A percentile compares a stretch with the other conserved stretches of the same genome.
Evolutionary conservation across 2,888 invertebrate genomes (phyloP).

Genomic region (Andrena bucephala): DNA sequence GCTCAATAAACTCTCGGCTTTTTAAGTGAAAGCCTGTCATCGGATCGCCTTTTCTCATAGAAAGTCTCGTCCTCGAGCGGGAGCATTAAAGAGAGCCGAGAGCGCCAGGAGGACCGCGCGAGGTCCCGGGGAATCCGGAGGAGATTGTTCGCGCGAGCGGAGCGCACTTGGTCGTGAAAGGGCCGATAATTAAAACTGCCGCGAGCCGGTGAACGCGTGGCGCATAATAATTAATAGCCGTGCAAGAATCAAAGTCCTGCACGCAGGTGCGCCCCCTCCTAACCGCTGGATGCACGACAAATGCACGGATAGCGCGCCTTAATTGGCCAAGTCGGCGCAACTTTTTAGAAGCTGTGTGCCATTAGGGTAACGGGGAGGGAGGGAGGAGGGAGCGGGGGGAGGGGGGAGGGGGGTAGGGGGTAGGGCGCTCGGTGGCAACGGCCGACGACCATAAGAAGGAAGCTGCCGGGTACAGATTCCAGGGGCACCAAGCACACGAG

Average conservation of each 20-base stretch:
- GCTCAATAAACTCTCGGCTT: background rate
- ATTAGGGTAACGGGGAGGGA: conserved; percentile 50
- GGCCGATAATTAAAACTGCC: conserved; percentile 59
- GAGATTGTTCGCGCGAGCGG: conserved; percentile 14
- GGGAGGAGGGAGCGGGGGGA: no score
- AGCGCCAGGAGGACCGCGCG: background rate
- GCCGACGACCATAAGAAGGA: conserved; percentile 68
- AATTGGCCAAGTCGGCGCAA: conserved; percentile 64
- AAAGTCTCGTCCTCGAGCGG: conserved; percentile 25
- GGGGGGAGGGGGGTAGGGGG: conserved; percentile 15
- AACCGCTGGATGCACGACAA: conserved; percentile 58
- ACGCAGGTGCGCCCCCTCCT: conserved; percentile 37
- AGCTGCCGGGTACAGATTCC: conserved; percentile 62
- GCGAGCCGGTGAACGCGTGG: conserved; percentile 44
- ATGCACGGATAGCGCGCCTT: conserved; percentile 62
- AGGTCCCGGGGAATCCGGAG: background rate
- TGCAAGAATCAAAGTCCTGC: conserved; percentile 41
- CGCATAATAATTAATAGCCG: conserved; percentile 69
- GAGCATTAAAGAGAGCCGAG: background rate
- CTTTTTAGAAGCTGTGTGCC: conserved; percentile 53
- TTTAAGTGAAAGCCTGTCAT: conserved; percentile 34
- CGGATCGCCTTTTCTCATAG: conserved; percentile 16
- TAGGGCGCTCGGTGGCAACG: conserved; percentile 19
- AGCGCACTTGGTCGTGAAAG: background rate
- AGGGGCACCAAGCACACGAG: conserved; percentile 29